Evolutionary conservation across 2,113 vertebrate genomes (phyloP), one percentile per base, ranked within the genome.

Genomic region (Diglossa brunneiventris): DNA sequence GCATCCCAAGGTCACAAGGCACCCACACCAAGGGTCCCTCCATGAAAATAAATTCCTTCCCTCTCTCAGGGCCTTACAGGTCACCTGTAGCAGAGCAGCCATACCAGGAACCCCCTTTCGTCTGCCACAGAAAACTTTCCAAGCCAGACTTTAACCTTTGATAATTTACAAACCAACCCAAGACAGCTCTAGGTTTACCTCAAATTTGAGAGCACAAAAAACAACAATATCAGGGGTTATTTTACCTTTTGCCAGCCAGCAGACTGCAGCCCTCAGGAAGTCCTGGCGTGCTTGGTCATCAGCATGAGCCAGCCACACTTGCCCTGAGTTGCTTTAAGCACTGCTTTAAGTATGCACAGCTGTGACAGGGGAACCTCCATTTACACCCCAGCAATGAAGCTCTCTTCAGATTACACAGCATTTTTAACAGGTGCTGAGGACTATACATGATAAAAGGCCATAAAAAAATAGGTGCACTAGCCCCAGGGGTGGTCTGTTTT

Each of bases 221-320:
- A 24, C 0, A 0, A 42, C 1, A 46, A 6, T 0, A 46, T 7
- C 7, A 53, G 3, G 0, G 0, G 1, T 13, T 37, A 39, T 7
- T 30, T 88, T 83, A 94, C 72, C 63, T 96, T 79, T 78, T 20
- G 1, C 8, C 46, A 59, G 39, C 11, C 73, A 80, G n/a, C 14
- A 79, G 22, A 52, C 10, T 75, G 11, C 20, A 90, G 13, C 13
- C 18, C 53, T 58, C 39, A 27, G 7, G 27, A 63, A 82, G 6
- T 1, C 8, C 2, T 0, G 0, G 3, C 0, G 5, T 11, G 2
- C 26, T 62, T 17, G 2, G 10, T 3, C 35, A 58, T 16, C 52
- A 56, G 1, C 21, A 2, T 31, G 0, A 53, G 0, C 10, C 78
- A 61, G 4, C 2, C 0, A 4, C 1, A 0, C 1, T 5, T 21